phyloP scores from a whole-genome alignment of 2,797 vertebrate species.

The Cryptoblepharus egeriae region DNA sequence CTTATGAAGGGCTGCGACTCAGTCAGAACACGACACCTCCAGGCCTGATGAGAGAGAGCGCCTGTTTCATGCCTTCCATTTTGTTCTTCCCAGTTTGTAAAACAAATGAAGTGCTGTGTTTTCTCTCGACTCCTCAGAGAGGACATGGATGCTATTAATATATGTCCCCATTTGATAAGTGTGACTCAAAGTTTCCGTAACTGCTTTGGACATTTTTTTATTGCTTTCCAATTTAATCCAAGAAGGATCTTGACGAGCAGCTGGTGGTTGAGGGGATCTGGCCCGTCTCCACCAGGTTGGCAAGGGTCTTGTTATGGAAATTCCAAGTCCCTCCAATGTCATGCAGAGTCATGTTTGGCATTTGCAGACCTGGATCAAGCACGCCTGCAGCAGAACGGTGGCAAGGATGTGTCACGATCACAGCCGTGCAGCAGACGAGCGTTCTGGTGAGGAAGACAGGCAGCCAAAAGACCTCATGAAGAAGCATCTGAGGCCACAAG shows the following conservation, averaged over 20 bases:
- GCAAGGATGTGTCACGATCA: background rate
- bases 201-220: fast-evolving
- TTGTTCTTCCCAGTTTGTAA: background rate
- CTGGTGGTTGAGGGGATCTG: fast-evolving
- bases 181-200: slow-evolving; percentile 23
- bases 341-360: background rate
- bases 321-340: too few species aligned
- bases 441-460: too few species aligned
- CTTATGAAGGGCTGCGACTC: too few species aligned
- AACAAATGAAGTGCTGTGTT: background rate
- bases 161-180: slow-evolving; percentile 16
- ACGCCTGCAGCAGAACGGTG: background rate
- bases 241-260: background rate
- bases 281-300: background rate
- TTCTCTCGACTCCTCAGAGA: slow-evolving; percentile 29
- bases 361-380: background rate
- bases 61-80: background rate
- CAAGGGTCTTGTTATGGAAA: background rate
- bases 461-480: too few species aligned
- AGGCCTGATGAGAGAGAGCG: background rate
- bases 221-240: background rate
- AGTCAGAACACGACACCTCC: too few species aligned
- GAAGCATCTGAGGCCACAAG: too few species aligned
- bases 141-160: slow-evolving; percentile 8
- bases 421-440: background rate